Conservation (phyloP, 2,797 vertebrate genomes). For the Stomatorhinus walkeri region DNA sequence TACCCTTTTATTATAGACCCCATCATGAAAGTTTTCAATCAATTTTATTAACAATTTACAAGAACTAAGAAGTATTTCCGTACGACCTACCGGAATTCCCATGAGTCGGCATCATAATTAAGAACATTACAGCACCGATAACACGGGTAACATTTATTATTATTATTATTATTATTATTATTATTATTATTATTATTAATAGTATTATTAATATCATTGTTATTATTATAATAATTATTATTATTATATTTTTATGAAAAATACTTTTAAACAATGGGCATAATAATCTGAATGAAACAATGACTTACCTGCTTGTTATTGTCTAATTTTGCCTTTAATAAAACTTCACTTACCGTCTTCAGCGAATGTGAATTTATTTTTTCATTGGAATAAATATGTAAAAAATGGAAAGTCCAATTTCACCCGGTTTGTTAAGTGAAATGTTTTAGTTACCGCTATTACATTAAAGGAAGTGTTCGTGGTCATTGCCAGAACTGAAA, state of each 20-base stretch:
- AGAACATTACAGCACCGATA: background rate
- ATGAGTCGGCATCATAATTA: background rate
- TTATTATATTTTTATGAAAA: background rate
- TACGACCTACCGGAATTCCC: background rate
- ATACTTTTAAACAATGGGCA: background rate
- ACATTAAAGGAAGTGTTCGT: background rate
- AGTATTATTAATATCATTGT: background rate
- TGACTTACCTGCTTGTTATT: background rate
- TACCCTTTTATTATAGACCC: background rate
- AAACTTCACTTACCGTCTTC: background rate
- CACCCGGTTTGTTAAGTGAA: background rate
- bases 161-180: background rate
- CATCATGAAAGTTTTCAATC: background rate
- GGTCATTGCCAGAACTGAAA: background rate
- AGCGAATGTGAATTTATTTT: background rate
- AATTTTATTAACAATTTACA: background rate
- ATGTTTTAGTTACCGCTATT: background rate
- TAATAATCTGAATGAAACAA: background rate
- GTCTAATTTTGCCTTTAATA: background rate
- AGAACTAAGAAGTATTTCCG: background rate
- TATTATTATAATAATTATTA: no score
- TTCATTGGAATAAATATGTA: background rate
- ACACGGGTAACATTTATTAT: background rate
- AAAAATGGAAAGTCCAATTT: background rate
- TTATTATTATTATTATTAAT: background rate